A percentile compares a stretch with the other conserved stretches of the same genome.
phyloP scores from a whole-genome alignment of 2,113 vertebrate species.

The Scolopax mira region DNA sequence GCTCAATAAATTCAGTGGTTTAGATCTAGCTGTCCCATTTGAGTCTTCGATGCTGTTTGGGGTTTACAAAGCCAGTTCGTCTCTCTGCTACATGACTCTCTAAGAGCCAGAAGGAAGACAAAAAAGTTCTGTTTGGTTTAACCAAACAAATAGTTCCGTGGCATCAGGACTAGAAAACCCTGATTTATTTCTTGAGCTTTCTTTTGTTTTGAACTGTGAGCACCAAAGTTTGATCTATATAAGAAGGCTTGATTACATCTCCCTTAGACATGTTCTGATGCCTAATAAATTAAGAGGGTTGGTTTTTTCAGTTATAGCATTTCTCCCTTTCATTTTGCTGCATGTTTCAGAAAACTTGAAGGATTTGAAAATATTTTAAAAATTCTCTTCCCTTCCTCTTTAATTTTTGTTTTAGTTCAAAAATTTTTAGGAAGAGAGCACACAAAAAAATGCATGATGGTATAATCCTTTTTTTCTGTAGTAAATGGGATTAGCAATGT shows the following conservation, averaged over 20 bases:
- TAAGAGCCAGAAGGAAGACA: background rate
- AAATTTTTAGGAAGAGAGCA: background rate
- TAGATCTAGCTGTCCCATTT: background rate
- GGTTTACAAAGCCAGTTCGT: background rate
- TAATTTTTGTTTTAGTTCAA: background rate
- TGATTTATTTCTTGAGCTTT: background rate
- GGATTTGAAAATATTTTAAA: background rate
- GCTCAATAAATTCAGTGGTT: background rate
- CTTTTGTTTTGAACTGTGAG: background rate
- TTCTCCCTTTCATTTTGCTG: background rate
- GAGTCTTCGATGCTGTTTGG: background rate
- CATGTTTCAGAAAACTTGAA: background rate
- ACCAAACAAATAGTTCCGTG: background rate
- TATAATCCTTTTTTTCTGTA: background rate
- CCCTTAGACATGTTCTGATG: background rate
- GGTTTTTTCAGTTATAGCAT: background rate
- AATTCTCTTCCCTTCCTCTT: background rate
- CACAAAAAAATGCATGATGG: background rate
- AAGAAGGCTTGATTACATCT: background rate
- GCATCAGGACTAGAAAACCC: background rate
- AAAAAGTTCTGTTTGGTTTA: background rate
- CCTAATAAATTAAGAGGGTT: background rate
- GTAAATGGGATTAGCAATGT: background rate
- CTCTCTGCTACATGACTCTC: accelerated
- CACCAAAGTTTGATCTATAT: background rate